These are phyloP conservation scores for Pogoniulus pusillus DNA, from an alignment of 2,797 vertebrate genomes.

Conservation along the genomic window DNA sequence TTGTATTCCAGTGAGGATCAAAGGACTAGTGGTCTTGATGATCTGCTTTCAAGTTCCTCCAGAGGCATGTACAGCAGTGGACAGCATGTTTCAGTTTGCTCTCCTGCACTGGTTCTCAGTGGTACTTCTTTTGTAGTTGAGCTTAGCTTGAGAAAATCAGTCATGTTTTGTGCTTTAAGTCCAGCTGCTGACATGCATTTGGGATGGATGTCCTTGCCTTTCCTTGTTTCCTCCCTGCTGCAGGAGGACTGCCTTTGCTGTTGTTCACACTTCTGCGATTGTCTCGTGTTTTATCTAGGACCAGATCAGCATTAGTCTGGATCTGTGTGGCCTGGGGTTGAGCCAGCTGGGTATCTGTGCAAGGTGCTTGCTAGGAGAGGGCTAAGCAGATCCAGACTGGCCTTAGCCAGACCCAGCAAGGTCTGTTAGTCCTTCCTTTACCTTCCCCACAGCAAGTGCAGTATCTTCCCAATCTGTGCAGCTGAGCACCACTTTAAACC, in stretches of 20 bases:
- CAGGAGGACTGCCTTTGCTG: neutral
- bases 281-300: neutral
- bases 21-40: neutral
- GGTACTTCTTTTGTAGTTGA: neutral
- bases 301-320: neutral
- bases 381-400: neutral
- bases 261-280: neutral
- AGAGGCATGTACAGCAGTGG: constrained; percentile 42
- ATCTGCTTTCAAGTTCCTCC: neutral
- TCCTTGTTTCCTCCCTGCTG: neutral
- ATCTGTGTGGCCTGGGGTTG: neutral
- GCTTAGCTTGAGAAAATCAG: neutral
- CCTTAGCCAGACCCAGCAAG: neutral
- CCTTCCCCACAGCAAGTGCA: neutral
- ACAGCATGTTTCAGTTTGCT: constrained; percentile 48
- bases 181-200: neutral
- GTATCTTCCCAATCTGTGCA: neutral
- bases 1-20: neutral
- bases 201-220: neutral
- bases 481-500: neutral
- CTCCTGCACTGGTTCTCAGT: neutral
- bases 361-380: neutral
- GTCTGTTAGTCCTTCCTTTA: neutral
- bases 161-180: neutral
- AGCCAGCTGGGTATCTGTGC: neutral